These are phyloP conservation scores for Drosophila neocordata DNA, from an alignment of 1,140 invertebrate genomes.

Conservation along the genomic window DNA sequence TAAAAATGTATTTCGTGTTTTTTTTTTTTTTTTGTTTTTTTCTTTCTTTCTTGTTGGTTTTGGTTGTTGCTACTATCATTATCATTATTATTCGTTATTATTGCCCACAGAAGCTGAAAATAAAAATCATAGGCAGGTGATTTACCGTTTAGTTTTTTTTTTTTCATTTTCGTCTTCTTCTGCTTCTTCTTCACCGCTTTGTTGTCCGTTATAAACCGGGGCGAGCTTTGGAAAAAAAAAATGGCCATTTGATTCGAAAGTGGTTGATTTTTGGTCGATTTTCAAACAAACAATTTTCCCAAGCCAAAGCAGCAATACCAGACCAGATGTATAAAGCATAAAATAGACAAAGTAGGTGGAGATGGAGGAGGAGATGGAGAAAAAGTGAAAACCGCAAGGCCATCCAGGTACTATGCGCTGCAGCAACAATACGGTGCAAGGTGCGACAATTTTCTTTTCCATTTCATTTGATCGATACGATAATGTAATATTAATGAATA, in stretches of 20 bases:
- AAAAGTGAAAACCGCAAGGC: constrained; percentile 71
- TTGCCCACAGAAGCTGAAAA: constrained; percentile 44
- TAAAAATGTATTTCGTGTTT: constrained; percentile 50
- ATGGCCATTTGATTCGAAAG: constrained; percentile 60
- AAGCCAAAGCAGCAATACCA: neutral
- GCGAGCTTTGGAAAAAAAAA: neutral
- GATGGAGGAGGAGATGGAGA: constrained; percentile 8
- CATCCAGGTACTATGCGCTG: neutral
- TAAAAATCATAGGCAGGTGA: constrained; percentile 52
- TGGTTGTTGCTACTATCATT: constrained; percentile 19
- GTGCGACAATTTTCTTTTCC: constrained; percentile 62
- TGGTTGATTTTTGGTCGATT: constrained; percentile 49
- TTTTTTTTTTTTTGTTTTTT: constrained; percentile 28
- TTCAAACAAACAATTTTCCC: constrained; percentile 12
- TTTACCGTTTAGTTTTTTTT: constrained; percentile 60
- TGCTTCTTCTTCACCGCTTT: neutral
- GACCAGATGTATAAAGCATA: too few relatives aligned
- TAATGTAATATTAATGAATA: constrained; percentile 40
- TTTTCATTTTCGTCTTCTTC: too few relatives aligned
- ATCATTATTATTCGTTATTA: constrained; percentile 53
- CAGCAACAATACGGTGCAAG: constrained; percentile 19
- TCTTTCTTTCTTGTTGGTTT: constrained; percentile 10
- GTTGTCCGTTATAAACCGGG: constrained; percentile 39
- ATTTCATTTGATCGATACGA: constrained; percentile 48
- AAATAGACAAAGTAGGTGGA: neutral